Percentiles rank a stretch among this genome's conserved stretches.
phyloP scores from a whole-genome alignment of 2,888 invertebrate genomes.

The Temnothorax unifasciatus region DNA sequence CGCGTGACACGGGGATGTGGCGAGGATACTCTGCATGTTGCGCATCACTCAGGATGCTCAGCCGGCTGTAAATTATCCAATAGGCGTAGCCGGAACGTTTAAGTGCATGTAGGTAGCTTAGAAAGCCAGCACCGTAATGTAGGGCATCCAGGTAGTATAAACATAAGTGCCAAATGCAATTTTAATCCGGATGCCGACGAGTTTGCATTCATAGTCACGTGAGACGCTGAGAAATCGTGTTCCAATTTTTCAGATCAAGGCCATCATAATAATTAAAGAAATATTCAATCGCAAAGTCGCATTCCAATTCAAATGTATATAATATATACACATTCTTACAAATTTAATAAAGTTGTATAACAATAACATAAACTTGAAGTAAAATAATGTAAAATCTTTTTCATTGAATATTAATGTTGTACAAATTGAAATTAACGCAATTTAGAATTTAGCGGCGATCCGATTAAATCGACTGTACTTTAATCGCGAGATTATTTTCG shows the following conservation, averaged over 20 bases:
- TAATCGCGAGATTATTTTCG: neutral
- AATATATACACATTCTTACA: neutral
- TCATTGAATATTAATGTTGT: neutral
- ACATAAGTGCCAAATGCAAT: conserved; percentile 23
- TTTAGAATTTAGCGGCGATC: neutral
- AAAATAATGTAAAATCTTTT: neutral
- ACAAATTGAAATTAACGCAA: neutral
- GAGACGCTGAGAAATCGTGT: conserved; percentile 1
- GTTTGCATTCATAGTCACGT: neutral
- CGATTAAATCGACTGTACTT: neutral
- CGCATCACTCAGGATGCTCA: conserved; percentile 43
- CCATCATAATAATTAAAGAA: neutral
- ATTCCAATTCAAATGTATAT: neutral
- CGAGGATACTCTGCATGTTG: conserved; percentile 27
- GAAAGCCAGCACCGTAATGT: conserved; percentile 5
- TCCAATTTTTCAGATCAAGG: neutral
- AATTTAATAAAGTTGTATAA: neutral
- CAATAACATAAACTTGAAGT: neutral
- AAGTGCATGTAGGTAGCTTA: conserved; percentile 26
- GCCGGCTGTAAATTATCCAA: conserved; percentile 46
- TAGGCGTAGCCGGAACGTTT: conserved; percentile 34
- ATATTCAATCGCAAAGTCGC: neutral
- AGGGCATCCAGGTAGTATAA: neutral
- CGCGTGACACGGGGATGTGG: conserved; percentile 23
- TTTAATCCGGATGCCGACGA: conserved; percentile 27